Percentiles rank a stretch among this genome's conserved stretches.
Conservation (phyloP, 2,797 vertebrate genomes). For the Phyllotis vaccarum region DNA sequence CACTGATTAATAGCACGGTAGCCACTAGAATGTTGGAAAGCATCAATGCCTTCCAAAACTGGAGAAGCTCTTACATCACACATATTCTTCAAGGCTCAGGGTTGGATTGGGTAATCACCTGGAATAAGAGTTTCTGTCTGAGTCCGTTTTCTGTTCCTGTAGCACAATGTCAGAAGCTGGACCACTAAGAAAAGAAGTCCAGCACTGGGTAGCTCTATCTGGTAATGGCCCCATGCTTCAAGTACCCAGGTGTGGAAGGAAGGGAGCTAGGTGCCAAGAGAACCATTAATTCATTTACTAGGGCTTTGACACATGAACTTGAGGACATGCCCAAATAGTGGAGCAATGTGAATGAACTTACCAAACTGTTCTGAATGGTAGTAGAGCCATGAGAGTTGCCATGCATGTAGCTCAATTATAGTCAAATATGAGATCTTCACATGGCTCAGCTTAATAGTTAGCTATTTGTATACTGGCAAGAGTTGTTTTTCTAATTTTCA, state of each 20-base stretch:
- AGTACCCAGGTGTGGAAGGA: background rate
- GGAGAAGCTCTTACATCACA: constrained; percentile 4
- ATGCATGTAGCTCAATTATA: constrained; percentile 4
- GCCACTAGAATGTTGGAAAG: background rate
- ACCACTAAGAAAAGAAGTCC: background rate
- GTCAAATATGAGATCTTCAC: constrained; percentile 25
- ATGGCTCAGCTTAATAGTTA: background rate
- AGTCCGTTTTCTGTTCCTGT: background rate
- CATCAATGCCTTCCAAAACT: background rate
- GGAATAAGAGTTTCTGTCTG: background rate
- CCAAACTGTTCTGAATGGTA: constrained; percentile 46
- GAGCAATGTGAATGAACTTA: background rate
- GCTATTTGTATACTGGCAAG: background rate
- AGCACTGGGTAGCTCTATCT: too few species aligned
- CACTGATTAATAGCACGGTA: background rate
- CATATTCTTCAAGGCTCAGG: background rate
- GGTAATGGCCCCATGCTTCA: background rate
- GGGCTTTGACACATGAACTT: background rate
- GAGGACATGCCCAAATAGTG: background rate
- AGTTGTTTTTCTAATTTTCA: constrained; percentile 59
- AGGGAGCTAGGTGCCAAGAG: background rate
- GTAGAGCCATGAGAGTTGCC: background rate
- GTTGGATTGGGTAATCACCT: background rate
- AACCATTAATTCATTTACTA: background rate
- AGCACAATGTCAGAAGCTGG: background rate